Conservation (phyloP, 2,888 invertebrate species). For the Eupithecia insigniata region DNA sequence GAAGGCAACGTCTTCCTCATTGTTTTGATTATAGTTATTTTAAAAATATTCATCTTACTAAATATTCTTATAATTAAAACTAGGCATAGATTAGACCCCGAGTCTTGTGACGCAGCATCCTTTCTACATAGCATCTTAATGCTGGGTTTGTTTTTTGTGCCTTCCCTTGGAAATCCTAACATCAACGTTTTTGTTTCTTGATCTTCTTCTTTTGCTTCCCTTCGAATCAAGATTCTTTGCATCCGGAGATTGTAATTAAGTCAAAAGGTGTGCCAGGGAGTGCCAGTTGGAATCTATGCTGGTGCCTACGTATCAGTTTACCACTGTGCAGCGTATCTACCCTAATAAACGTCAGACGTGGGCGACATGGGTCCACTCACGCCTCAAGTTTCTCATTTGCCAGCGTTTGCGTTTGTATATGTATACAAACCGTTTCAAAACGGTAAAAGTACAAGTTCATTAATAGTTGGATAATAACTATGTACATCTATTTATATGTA, state of each 20-base stretch:
- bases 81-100: neutral
- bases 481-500: neutral
- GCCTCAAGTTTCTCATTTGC: conserved; percentile 67
- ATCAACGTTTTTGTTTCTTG: neutral
- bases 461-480: too few relatives aligned
- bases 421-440: conserved; percentile 43
- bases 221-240: neutral
- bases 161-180: neutral
- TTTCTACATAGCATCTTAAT: neutral
- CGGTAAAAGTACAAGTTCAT: neutral
- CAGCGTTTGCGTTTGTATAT: too few relatives aligned
- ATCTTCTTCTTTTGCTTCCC: neutral
- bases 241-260: neutral
- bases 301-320: conserved; percentile 72
- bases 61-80: neutral
- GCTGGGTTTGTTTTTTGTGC: neutral
- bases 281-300: conserved; percentile 42
- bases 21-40: too few relatives aligned
- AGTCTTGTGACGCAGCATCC: neutral
- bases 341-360: conserved; percentile 79
- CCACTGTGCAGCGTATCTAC: conserved; percentile 60
- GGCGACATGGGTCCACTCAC: conserved; percentile 70
- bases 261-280: neutral
- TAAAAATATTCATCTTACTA: neutral
- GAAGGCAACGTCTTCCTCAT: neutral